Conservation (phyloP, 2,888 invertebrate genomes). For the Dolichomitus sp. region DNA sequence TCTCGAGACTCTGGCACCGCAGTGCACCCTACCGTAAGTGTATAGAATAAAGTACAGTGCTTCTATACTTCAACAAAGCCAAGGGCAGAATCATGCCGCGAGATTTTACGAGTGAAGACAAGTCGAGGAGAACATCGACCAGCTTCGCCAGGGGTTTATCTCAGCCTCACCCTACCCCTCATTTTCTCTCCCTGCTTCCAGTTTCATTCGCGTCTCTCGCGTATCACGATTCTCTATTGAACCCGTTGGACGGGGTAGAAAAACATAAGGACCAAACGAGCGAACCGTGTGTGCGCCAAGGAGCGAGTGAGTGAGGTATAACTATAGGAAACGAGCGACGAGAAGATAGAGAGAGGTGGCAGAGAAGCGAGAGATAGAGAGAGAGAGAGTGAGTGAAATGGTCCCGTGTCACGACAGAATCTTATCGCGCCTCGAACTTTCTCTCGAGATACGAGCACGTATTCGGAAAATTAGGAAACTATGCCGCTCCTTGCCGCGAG, state of each 20-base stretch:
- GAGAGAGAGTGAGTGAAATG: not conserved
- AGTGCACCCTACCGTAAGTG: not conserved
- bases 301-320: not conserved
- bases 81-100: slow-evolving; percentile 40
- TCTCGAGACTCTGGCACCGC: not conserved
- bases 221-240: slow-evolving; percentile 47
- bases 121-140: slow-evolving; percentile 16
- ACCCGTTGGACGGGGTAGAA: slow-evolving; percentile 26
- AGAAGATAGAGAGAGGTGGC: not conserved
- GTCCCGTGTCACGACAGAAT: slow-evolving; percentile 36
- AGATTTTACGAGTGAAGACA: slow-evolving; percentile 42
- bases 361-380: not conserved
- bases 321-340: slow-evolving; percentile 12
- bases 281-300: not conserved
- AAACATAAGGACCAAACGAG: slow-evolving; percentile 32
- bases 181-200: not conserved
- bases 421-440: slow-evolving; percentile 56
- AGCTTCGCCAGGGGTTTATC: slow-evolving; percentile 36
- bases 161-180: slow-evolving; percentile 6
- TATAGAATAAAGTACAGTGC: not conserved
- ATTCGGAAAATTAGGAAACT: slow-evolving; percentile 53
- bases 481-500: slow-evolving; percentile 13
- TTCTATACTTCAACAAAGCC: slow-evolving; percentile 16
- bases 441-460: slow-evolving; percentile 49
- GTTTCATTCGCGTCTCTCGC: slow-evolving; percentile 26